Base-by-base conservation (phyloP, 2,888 invertebrate species). In the Achlya flavicornis region DNA sequence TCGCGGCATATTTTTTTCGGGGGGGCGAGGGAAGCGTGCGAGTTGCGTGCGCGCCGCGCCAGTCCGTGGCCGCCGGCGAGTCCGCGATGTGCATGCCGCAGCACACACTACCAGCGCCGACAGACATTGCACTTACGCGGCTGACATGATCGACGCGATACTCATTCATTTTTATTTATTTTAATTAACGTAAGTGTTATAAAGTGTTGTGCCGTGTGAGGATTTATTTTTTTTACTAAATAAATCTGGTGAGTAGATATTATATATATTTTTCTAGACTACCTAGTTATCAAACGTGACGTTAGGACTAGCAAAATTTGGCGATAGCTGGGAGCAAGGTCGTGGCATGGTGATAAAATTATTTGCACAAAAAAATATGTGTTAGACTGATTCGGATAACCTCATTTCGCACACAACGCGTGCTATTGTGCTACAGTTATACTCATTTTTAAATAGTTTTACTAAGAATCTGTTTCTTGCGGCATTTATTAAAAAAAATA, bases 321-420 rank as follows among this genome's bases (percentile, higher is more conserved):
- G 90, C 85, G 92, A 92, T 92, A 92, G 88, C 89, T 86, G 88
- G 90, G 91, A 91, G 91, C 93, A 92, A 93, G 93, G 93, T 92
- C 92, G 91, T 76, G 84, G 79, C 86, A 83, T 82, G 80, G 78
- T 87, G 92, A 93, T 93, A 92, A 92, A 90, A 89, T 87, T 93
- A 92, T 93, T 93, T 93, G 91, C 92, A 91, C 91, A 86, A 90
- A 93, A 41, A 90, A 90, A 91, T 90, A 89, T 88, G 86, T 89
- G 90, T 89, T 90, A 92, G 90, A 90, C 81, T 85, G 84, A 83
- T 84, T 84, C 86, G 93, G 92, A 92, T 93, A 93, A 93, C 93
- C 93, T 93, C 92, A 88, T 87, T 92, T 87, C 80, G 75, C 26
- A 83, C 77, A 92, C 90, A 92, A 91, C 85, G 89, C 80, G 76